A percentile compares a stretch with the other conserved stretches of the same genome.
Conservation (phyloP, 2,888 invertebrate genomes). For the Andrena bicolor region DNA sequence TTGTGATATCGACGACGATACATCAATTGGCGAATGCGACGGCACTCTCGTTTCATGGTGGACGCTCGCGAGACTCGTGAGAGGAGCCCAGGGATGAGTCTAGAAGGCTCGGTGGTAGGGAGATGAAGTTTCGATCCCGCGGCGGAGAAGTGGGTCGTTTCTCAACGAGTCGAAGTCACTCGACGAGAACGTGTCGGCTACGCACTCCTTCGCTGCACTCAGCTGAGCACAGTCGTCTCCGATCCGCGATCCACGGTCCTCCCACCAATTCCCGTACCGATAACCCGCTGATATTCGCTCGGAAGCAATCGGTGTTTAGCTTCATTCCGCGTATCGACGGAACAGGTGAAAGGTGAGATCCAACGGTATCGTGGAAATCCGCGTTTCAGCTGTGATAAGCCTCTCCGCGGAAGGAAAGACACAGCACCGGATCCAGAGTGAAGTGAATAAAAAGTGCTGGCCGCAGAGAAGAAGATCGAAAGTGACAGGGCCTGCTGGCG, state of each 20-base stretch:
- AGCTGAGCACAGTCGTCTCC: constrained; percentile 74
- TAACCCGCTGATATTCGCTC: not conserved
- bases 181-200: constrained; percentile 78
- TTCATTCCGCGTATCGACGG: constrained; percentile 8
- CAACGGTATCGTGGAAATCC: not conserved
- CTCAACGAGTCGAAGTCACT: constrained; percentile 80
- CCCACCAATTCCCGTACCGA: not conserved
- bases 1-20: constrained; percentile 14
- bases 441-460: constrained; percentile 60
- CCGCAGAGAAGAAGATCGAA: constrained; percentile 32
- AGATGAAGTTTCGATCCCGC: constrained; percentile 75
- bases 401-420: not conserved
- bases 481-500: constrained; percentile 42
- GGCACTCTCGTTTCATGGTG: constrained; percentile 39
- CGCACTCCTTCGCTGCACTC: constrained; percentile 80
- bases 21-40: constrained; percentile 6
- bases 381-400: not conserved
- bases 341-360: constrained; percentile 32
- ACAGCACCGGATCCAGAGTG: constrained; percentile 25
- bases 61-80: constrained; percentile 10
- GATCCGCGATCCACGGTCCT: constrained; percentile 60
- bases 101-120: constrained; percentile 67
- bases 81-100: constrained; percentile 65
- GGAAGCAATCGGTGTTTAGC: not conserved
- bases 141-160: constrained; percentile 83